Evolutionary conservation across 2,113 vertebrate genomes (phyloP).

Genomic region (Tenrec ecaudatus): DNA sequence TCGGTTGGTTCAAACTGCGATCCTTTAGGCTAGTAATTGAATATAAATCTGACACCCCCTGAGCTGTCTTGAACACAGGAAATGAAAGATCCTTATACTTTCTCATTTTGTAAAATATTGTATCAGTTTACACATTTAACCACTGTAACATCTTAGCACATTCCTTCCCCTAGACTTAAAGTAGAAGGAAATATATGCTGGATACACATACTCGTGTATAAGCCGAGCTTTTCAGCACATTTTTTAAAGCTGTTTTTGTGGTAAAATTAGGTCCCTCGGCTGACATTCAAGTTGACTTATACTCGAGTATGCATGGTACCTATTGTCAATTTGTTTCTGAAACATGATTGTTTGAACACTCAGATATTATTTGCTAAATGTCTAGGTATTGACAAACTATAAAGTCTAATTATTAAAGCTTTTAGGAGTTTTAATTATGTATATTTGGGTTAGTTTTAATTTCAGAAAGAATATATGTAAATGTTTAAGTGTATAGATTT

Average conservation of each 20-base stretch:
- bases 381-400: background rate
- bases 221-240: no score
- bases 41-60: no score
- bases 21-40: background rate
- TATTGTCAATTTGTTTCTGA: slow-evolving; percentile 1
- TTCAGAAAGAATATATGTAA: slow-evolving; percentile 18
- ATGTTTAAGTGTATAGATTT: slow-evolving; percentile 18
- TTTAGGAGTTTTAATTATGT: background rate
- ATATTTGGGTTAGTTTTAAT: slow-evolving; percentile 11
- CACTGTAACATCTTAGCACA: background rate
- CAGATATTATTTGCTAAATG: background rate
- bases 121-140: background rate
- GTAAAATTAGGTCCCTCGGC: no score
- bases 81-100: background rate
- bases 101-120: background rate
- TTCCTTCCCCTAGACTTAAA: slow-evolving; percentile 38
- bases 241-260: no score
- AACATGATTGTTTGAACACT: slow-evolving; percentile 3
- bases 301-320: no score
- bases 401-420: background rate
- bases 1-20: background rate
- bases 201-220: no score
- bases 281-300: no score
- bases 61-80: background rate
- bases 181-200: background rate